Base-by-base conservation (phyloP, 1,140 invertebrate species). In the Microplitis demolitor region DNA sequence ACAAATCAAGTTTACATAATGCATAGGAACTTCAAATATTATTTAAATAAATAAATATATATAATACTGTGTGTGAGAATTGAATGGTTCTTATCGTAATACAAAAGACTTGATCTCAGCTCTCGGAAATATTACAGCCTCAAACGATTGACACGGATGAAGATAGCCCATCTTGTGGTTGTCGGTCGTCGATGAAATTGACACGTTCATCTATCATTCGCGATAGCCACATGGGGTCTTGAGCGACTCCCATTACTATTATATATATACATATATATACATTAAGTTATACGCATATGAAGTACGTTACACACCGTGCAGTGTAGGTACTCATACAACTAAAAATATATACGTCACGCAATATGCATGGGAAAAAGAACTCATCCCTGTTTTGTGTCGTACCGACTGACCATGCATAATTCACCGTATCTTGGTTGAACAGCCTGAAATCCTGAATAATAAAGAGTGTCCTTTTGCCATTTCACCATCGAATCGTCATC, bases 391-490 rank as follows among this genome's bases (percentile, higher is more conserved):
- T 64, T 39, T 39, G 37, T 39, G 37, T 39, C 37, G 73, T 74
- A 75, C 66, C 69, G 71, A 78, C 77, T 79, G 74, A 77, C 75
- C 78, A 80, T 76, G 77, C 75, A 78, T 78, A 78, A 78, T 78
- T 78, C 75, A 78, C 77, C 75, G 72, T 78, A 78, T 78, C 77
- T 76, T 74, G 37, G 71, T 71, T 73, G 72, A 76, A 76, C 80
- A 81, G 78, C 70, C 78, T 79, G 75, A 79, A 83, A 83, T 83
- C 78, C 79, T 80, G 79, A 82, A 83, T 83, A 82, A 82, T 81
- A 80, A 79, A 70, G 58, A 69, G 45, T 53, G 37, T 39, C 37
- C 37, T 39, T 39, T 39, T 39, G 37, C 16, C 58, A 45, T 62
- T 70, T 70, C 39, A 13, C 37, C 31, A 74, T 54, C 72, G 61